phyloP scores from a whole-genome alignment of 2,888 invertebrate genomes.

The Melanotus villosus region DNA sequence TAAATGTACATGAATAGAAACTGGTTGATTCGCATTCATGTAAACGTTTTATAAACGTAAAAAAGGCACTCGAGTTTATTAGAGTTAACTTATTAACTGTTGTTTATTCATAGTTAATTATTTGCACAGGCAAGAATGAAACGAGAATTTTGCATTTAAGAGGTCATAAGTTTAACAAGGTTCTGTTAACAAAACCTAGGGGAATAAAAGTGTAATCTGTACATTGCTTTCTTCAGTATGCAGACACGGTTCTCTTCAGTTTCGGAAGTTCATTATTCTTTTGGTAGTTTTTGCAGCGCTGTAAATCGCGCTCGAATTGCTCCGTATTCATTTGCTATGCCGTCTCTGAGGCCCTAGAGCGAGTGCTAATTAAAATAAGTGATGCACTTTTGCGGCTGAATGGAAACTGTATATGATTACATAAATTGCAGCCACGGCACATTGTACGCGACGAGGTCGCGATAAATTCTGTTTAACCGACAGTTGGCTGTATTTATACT shows the following conservation, averaged over 20 bases:
- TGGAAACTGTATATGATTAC: slow-evolving; percentile 59
- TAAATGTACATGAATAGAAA: no score
- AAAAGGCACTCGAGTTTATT: no score
- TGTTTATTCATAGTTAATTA: no score
- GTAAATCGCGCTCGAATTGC: slow-evolving; percentile 43
- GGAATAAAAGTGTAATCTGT: slow-evolving; percentile 27
- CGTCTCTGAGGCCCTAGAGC: slow-evolving; percentile 34
- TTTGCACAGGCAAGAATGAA: no score
- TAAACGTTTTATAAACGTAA: no score
- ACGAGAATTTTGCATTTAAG: neutral
- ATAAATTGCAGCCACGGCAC: slow-evolving; percentile 56
- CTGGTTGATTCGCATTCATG: no score
- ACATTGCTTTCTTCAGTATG: slow-evolving; percentile 26
- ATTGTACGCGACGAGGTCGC: slow-evolving; percentile 51
- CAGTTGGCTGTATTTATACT: slow-evolving; percentile 54
- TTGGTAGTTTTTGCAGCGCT: slow-evolving; percentile 27
- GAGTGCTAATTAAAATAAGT: slow-evolving; percentile 55
- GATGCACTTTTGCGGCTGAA: slow-evolving; percentile 58
- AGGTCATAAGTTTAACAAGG: slow-evolving; percentile 1
- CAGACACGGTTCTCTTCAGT: slow-evolving; percentile 26
- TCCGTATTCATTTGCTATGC: slow-evolving; percentile 45
- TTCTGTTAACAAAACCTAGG: slow-evolving; percentile 6
- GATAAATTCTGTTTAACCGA: slow-evolving; percentile 57
- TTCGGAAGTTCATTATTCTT: slow-evolving; percentile 44
- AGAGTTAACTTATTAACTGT: no score